These are phyloP conservation scores for Thecocarcelia acutangulata DNA, from an alignment of 2,888 invertebrate genomes.

Conservation along the genomic window DNA sequence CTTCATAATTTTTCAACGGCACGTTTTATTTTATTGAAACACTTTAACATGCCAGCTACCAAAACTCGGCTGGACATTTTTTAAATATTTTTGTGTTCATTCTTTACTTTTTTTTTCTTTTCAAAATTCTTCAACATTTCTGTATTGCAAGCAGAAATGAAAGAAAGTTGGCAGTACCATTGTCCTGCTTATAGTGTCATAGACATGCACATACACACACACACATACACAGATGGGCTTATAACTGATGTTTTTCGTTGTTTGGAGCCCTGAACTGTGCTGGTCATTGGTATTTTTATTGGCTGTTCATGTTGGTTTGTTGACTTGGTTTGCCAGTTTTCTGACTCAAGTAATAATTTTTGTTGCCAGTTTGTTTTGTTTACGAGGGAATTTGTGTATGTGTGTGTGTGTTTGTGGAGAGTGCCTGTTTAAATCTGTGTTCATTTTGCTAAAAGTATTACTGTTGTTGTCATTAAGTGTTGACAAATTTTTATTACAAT, in stretches of 20 bases:
- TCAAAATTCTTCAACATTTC: not conserved
- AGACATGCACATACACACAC: not conserved
- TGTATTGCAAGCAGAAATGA: not conserved
- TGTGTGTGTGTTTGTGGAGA: not conserved
- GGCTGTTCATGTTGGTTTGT: slow-evolving; percentile 47
- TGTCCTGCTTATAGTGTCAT: slow-evolving; percentile 27
- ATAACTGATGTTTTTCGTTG: slow-evolving; percentile 10
- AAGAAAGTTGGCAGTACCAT: slow-evolving; percentile 9
- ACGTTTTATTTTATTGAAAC: slow-evolving; percentile 65
- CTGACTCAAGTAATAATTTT: slow-evolving; percentile 59
- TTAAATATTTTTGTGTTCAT: slow-evolving; percentile 20
- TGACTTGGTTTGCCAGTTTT: slow-evolving; percentile 46
- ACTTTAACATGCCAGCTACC: slow-evolving; percentile 65
- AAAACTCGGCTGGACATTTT: slow-evolving; percentile 26
- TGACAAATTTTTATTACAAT: slow-evolving; percentile 66
- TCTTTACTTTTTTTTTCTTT: not conserved
- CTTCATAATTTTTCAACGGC: slow-evolving; percentile 65
- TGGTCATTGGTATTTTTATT: slow-evolving; percentile 65
- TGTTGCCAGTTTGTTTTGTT: slow-evolving; percentile 49
- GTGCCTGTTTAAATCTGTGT: slow-evolving; percentile 10
- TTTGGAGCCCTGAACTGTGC: slow-evolving; percentile 53
- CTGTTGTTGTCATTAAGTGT: slow-evolving; percentile 66
- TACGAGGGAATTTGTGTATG: not conserved
- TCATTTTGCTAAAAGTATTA: slow-evolving; percentile 24
- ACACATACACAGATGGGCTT: not conserved